Conservation (phyloP, 2,888 invertebrate species). For the Choristoneura rosaceana region DNA sequence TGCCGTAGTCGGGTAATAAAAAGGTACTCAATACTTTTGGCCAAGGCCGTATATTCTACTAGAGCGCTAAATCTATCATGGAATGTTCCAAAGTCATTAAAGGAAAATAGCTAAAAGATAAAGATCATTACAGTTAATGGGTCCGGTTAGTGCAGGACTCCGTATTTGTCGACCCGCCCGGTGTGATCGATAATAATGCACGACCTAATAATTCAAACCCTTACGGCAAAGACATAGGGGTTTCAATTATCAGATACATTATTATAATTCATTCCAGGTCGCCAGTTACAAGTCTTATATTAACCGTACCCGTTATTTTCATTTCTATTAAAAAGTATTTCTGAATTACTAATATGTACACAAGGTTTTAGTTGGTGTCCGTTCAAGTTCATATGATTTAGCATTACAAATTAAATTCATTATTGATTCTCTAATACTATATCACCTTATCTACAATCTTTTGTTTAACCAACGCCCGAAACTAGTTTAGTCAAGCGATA, state of each 20-base stretch:
- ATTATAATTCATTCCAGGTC: too few relatives aligned
- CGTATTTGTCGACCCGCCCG: too few relatives aligned
- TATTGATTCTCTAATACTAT: constrained; percentile 50
- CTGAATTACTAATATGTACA: constrained; percentile 43
- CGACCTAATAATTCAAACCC: too few relatives aligned
- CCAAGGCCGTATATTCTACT: background rate
- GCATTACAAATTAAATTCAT: constrained; percentile 56
- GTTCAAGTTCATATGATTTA: constrained; percentile 60
- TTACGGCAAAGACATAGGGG: too few relatives aligned
- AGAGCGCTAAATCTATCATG: constrained; percentile 23
- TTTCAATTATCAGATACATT: too few relatives aligned
- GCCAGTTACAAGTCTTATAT: too few relatives aligned
- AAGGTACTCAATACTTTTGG: background rate
- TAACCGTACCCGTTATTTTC: background rate
- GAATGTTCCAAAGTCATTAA: constrained; percentile 23
- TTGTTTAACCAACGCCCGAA: constrained; percentile 43
- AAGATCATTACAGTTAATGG: background rate
- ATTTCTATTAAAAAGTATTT: constrained; percentile 8
- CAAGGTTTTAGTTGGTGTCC: constrained; percentile 53
- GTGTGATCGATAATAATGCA: too few relatives aligned
- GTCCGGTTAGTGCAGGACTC: background rate
- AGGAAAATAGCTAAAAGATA: background rate
- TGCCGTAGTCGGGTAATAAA: background rate
- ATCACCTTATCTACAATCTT: constrained; percentile 51
- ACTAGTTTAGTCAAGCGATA: constrained; percentile 28